Base-by-base conservation (phyloP, 2,113 vertebrate genomes). In the Pipa parva region DNA sequence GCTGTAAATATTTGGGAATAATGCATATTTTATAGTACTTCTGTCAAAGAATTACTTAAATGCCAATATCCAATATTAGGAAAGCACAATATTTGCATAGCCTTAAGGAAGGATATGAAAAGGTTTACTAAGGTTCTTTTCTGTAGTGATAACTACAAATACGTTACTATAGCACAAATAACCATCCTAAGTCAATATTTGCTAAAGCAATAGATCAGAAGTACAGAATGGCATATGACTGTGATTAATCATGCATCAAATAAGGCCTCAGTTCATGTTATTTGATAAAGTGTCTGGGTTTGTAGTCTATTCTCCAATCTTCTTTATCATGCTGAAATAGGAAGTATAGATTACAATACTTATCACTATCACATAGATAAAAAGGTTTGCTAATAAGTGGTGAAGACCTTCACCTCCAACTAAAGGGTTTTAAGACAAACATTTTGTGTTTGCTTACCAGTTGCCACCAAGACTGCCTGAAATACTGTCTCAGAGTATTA, bases 381-480 rank as follows among this genome's bases (percentile, higher is more conserved):
- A 58, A 58, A 58, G 29, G 55, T 15, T 58, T 15, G 18, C 29
- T n/a, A 49, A 58, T 46, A 37, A 68, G 46, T 26, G 15, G 11
- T 52, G 31, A 17, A 58, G 46, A 17, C 56, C 65, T 52, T 69
- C 8, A 60, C 18, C 49, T 70, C 25, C n/a, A 27, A 26, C 48
- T 54, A 61, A 61, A 55, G 33, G 48, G 36, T 42, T 70, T 61
- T 36, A 54, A 18, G 24, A n/a, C 48, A 45, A 29, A 52, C 29
- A 24, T 42, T 56, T 37, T 42, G 33, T 60, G 46, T 70, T 29
- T 54, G 66, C 33, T 70, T 57, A 61, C 48, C 66, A 70, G 57
- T 70, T 70, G 66, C 49, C 59, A 54, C 57, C 29, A 60, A 45
- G 48, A 45, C 54, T 49, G 26, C 18, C 20, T 54, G 20, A 25